phyloP scores from a whole-genome alignment of 2,888 invertebrate species.

The Steinernema hermaphroditum region DNA sequence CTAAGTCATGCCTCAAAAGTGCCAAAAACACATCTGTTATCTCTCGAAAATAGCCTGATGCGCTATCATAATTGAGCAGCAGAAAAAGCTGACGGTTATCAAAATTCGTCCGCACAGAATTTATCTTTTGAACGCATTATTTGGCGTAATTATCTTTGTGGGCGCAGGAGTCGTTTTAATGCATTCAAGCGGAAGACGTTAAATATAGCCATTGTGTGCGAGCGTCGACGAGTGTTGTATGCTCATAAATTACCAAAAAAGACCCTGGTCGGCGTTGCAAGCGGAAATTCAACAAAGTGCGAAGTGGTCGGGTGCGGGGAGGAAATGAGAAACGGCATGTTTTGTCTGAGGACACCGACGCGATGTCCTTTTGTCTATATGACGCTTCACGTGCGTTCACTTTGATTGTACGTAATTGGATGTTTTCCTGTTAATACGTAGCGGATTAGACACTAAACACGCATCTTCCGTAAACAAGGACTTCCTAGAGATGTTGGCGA shows the following conservation, averaged over 20 bases:
- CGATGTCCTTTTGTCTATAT: too few relatives aligned
- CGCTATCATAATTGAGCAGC: neutral
- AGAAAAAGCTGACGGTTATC: neutral
- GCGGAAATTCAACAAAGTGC: too few relatives aligned
- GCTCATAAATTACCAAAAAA: constrained; percentile 8
- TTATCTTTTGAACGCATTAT: constrained; percentile 4
- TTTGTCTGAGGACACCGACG: too few relatives aligned
- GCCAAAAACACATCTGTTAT: neutral
- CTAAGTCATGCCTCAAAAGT: neutral
- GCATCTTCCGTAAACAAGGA: too few relatives aligned
- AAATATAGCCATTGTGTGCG: constrained; percentile 10
- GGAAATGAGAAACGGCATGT: too few relatives aligned
- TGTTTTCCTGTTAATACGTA: too few relatives aligned
- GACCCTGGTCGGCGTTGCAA: neutral
- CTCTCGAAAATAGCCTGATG: neutral
- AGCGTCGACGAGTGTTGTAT: neutral
- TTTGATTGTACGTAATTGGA: too few relatives aligned
- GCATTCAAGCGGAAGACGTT: constrained; percentile 26
- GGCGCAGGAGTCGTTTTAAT: neutral
- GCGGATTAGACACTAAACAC: too few relatives aligned
- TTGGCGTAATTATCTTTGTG: neutral
- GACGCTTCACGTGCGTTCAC: too few relatives aligned
- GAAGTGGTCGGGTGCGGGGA: too few relatives aligned
- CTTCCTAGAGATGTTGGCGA: too few relatives aligned
- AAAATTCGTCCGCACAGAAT: neutral